Evolutionary conservation across 2,113 vertebrate species (phyloP), one percentile per base, ranked within the genome.

Genomic region (Dipodomys merriami): DNA sequence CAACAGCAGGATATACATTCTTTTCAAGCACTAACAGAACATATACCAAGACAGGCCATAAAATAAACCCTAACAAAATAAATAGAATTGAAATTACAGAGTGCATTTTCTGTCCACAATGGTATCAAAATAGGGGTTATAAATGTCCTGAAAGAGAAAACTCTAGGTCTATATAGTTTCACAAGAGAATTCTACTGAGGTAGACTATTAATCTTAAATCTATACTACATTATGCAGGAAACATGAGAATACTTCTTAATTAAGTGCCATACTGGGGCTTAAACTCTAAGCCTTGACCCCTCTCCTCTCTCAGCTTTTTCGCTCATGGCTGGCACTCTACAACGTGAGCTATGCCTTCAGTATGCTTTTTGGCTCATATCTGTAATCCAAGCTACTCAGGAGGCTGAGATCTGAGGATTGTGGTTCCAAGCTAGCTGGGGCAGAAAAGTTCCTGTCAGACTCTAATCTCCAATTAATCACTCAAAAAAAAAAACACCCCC

Each of bases 111-210:
- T 87, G 46, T 83, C 20, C 35, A 90, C 79, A 88, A 20, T 33
- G 25, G 79, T 74, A 79, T 79, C 68, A 84, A 92, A 10, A 65
- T 67, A 88, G 69, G 84, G 84, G 73, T 72, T 73, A 68, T 57
- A 89, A 85, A 71, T 3, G 62, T 77, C 86, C 65, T 90, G 65
- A 83, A 90, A 90, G 88, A 72, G 67, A 83, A 60, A 30, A 49
- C 15, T 78, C 69, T 35, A 78, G 15, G 33, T 30, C 71, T 29
- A 72, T 23, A 89, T 88, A 15, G 29, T 92, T 74, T 95, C 71
- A 83, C 46, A 83, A 82, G 77, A 90, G 86, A 95, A 79, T 79
- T 92, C 23, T 73, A 83, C 8, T 72, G 53, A 86, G 86, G 65
- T 60, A 9, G 33, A 92, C 33, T 64, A 72, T 90, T 86, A 86